phyloP scores from a whole-genome alignment of 2,888 invertebrate genomes.

The Apodemia duryi region DNA sequence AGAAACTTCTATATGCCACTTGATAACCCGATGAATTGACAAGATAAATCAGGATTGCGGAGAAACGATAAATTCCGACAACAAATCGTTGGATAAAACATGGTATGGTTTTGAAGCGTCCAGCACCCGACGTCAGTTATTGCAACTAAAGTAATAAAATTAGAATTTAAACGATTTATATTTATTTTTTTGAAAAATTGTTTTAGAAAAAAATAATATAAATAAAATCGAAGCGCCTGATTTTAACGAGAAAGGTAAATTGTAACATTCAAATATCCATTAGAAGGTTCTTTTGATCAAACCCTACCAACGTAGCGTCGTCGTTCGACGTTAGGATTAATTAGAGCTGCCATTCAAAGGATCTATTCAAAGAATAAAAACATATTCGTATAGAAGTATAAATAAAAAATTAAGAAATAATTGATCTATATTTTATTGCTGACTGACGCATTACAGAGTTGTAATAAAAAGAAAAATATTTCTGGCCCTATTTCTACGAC shows the following conservation, averaged over 20 bases:
- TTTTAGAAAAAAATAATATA: background rate
- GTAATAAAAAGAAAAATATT: background rate
- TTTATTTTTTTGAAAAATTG: too few species aligned
- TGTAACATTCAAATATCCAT: slow-evolving; percentile 67
- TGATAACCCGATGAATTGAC: too few species aligned
- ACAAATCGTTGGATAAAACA: too few species aligned
- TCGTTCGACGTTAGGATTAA: slow-evolving; percentile 61
- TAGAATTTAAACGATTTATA: too few species aligned
- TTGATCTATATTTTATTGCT: slow-evolving; percentile 30
- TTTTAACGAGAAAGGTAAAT: slow-evolving; percentile 30
- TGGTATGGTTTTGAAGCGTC: too few species aligned
- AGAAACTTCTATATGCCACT: too few species aligned
- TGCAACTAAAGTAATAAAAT: too few species aligned
- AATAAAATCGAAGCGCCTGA: background rate
- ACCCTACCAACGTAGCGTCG: slow-evolving; percentile 49
- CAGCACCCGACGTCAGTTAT: too few species aligned
- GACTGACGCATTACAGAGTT: slow-evolving; percentile 15
- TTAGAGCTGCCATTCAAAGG: slow-evolving; percentile 61
- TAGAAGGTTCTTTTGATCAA: slow-evolving; percentile 69
- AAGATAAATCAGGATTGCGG: too few species aligned
- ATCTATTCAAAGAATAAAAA: slow-evolving; percentile 33
- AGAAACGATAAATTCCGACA: too few species aligned
- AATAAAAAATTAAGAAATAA: slow-evolving; percentile 25
- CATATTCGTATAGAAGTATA: slow-evolving; percentile 17
- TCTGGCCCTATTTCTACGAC: background rate